Conservation (phyloP, 2,113 vertebrate species). For the Gila orcuttii region DNA sequence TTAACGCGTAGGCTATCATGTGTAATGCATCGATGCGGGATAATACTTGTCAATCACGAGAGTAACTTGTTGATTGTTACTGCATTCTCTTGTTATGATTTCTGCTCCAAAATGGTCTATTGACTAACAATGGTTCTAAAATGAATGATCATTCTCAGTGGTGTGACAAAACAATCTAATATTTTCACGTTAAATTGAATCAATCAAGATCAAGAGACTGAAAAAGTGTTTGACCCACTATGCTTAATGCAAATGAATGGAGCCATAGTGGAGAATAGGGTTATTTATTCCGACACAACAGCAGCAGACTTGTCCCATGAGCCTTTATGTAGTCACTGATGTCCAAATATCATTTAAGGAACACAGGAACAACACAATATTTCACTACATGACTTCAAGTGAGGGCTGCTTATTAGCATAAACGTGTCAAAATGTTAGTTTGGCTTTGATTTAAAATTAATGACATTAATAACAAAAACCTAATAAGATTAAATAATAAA, state of each 20-base stretch:
- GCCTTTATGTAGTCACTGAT: conserved; percentile 6
- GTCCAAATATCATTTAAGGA: conserved; percentile 13
- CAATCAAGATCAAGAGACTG: neutral
- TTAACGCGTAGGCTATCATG: too few relatives aligned
- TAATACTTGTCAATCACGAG: too few relatives aligned
- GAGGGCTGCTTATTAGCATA: conserved; percentile 1
- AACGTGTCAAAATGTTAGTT: conserved; percentile 34
- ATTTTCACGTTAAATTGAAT: neutral
- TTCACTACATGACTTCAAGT: conserved; percentile 6
- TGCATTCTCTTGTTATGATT: too few relatives aligned
- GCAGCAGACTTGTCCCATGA: conserved; percentile 2
- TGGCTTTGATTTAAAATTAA: conserved; percentile 34
- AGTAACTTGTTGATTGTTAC: too few relatives aligned
- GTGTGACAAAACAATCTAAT: too few relatives aligned
- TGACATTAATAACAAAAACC: conserved; percentile 17
- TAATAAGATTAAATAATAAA: conserved; percentile 43
- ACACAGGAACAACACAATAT: conserved; percentile 4
- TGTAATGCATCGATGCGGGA: too few relatives aligned
- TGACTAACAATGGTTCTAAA: too few relatives aligned
- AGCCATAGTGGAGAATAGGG: neutral
- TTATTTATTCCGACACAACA: conserved; percentile 27
- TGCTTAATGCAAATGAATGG: neutral
- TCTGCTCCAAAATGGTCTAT: too few relatives aligned
- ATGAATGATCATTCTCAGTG: too few relatives aligned
- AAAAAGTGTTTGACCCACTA: neutral